Percentiles rank a stretch among this genome's conserved stretches.
Conservation (phyloP, 2,888 invertebrate genomes). For the Stramonita haemastoma region DNA sequence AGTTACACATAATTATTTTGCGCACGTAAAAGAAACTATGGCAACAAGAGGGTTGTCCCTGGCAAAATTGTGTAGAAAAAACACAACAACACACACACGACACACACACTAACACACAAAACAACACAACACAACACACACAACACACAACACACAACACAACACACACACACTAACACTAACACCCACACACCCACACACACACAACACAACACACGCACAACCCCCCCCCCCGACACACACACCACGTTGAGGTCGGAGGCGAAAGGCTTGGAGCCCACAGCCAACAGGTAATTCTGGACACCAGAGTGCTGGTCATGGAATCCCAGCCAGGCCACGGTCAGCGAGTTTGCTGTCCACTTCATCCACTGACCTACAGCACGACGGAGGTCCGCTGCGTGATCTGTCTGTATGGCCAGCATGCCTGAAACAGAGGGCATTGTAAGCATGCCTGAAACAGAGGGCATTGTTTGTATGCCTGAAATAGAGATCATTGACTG, state of each 20-base stretch:
- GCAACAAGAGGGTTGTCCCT: too few relatives aligned
- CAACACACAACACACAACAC: background rate
- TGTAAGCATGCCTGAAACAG: background rate
- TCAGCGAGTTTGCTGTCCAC: slow-evolving; percentile 37
- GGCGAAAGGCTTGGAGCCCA: slow-evolving; percentile 45
- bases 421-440: slow-evolving; percentile 38
- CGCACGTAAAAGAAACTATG: too few relatives aligned
- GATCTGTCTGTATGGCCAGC: slow-evolving; percentile 47
- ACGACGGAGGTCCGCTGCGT: slow-evolving; percentile 42
- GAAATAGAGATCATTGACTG: too few relatives aligned
- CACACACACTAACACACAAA: background rate
- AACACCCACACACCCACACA: background rate
- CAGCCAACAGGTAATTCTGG: slow-evolving; percentile 36
- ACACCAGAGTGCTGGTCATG: slow-evolving; percentile 46
- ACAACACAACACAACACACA: background rate
- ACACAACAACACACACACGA: too few relatives aligned
- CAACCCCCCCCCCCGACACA: background rate
- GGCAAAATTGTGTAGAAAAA: too few relatives aligned
- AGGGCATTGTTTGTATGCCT: too few relatives aligned
- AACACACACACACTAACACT: background rate
- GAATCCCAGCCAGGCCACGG: slow-evolving; percentile 49
- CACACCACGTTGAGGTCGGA: slow-evolving; percentile 43
- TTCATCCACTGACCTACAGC: slow-evolving; percentile 42
- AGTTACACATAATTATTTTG: too few relatives aligned
- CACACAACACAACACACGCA: background rate